Conservation (phyloP, 2,113 vertebrate species). For the Labrus mixtus region DNA sequence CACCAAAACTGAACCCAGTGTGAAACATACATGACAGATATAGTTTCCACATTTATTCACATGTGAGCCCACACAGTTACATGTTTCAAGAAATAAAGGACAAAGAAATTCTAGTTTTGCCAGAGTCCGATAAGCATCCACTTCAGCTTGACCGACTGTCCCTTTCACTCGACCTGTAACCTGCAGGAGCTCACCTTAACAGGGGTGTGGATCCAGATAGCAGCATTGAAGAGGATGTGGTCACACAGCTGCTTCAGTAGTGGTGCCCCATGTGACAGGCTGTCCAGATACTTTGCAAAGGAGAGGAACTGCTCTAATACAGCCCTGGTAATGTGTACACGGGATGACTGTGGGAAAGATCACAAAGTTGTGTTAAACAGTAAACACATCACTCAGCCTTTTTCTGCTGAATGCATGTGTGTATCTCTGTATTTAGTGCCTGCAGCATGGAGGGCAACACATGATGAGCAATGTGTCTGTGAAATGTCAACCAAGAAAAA, state of each 20-base stretch:
- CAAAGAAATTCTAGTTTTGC: too few relatives aligned
- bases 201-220: slow-evolving; percentile 98
- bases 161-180: background rate
- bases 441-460: too few relatives aligned
- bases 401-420: background rate
- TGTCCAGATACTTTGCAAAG: slow-evolving; percentile 97
- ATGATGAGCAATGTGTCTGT: too few relatives aligned
- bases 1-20: background rate
- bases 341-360: slow-evolving; percentile 87
- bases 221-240: slow-evolving; percentile 97
- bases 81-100: background rate
- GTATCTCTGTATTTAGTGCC: too few relatives aligned
- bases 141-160: background rate
- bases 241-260: slow-evolving; percentile 98
- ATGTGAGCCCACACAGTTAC: background rate
- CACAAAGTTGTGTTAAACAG: slow-evolving; percentile 18
- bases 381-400: background rate
- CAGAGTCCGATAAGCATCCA: too few relatives aligned
- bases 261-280: slow-evolving; percentile 94
- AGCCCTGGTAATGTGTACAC: slow-evolving; percentile 93
- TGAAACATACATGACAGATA: background rate
- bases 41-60: background rate
- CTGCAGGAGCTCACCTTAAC: slow-evolving; percentile 88
- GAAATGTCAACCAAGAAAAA: too few relatives aligned
- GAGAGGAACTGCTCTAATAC: slow-evolving; percentile 98